Evolutionary conservation across 2,888 invertebrate species (phyloP).

Genomic region (Halictus quadricinctus): DNA sequence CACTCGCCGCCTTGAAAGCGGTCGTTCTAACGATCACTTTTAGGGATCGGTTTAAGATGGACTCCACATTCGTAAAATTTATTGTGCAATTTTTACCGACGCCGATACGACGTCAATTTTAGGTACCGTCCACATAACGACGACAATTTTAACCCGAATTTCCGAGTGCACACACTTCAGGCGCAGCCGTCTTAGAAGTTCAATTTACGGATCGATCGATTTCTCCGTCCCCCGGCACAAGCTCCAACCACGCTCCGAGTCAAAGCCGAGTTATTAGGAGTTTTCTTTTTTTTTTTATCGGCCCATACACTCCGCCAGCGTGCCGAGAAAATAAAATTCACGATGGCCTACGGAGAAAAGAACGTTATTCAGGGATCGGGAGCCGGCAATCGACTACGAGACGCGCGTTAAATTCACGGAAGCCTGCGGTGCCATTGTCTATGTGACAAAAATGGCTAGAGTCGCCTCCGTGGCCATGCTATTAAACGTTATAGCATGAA

Average conservation of each 20-base stretch:
- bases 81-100: slow-evolving; percentile 56
- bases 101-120: slow-evolving; percentile 28
- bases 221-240: background rate
- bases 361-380: background rate
- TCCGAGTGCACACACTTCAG: slow-evolving; percentile 5
- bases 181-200: slow-evolving; percentile 13
- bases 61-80: slow-evolving; percentile 39
- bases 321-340: slow-evolving; percentile 11
- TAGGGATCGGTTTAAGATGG: slow-evolving; percentile 10
- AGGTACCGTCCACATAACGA: slow-evolving; percentile 8
- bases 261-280: slow-evolving; percentile 16
- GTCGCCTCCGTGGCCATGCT: background rate
- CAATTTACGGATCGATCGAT: slow-evolving; percentile 15
- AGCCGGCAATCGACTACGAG: background rate
- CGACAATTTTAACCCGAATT: slow-evolving; percentile 35
- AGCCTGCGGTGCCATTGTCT: background rate
- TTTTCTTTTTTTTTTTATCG: slow-evolving; percentile 1
- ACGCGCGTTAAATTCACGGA: slow-evolving; percentile 10
- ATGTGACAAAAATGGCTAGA: background rate
- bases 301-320: background rate
- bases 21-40: slow-evolving; percentile 11
- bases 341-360: background rate
- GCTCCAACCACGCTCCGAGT: background rate
- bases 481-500: background rate
- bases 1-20: background rate